These are phyloP conservation scores for Phorcus lineatus DNA, from an alignment of 2,888 invertebrate species.

Conservation along the genomic window DNA sequence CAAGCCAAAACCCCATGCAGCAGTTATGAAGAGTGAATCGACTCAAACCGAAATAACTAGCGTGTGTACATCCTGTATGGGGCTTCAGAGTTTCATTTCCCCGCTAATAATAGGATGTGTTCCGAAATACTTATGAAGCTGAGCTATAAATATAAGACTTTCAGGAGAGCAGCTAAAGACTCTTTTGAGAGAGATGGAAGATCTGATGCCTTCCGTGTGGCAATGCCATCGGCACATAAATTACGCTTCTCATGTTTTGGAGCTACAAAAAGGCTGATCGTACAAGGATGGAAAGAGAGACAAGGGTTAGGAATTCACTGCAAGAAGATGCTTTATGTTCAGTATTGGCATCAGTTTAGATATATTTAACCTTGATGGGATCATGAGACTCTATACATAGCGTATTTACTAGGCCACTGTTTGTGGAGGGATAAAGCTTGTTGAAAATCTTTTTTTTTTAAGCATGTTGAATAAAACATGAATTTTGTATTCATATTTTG, in stretches of 20 bases:
- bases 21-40: background rate
- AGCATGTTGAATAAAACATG: background rate
- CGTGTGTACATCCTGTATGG: background rate
- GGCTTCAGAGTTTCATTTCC: background rate
- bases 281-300: background rate
- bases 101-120: background rate
- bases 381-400: background rate
- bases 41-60: background rate
- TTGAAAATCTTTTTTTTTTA: background rate
- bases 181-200: background rate
- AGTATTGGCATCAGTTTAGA: background rate
- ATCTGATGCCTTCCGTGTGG: background rate
- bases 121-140: constrained; percentile 8
- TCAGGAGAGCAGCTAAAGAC: background rate
- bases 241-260: background rate
- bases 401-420: no score
- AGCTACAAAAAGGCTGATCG: background rate
- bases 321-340: background rate
- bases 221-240: background rate
- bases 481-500: background rate
- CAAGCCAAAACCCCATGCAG: background rate
- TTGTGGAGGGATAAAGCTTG: no score
- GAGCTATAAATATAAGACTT: constrained; percentile 2
- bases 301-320: background rate
- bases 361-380: background rate